phyloP scores from a whole-genome alignment of 2,113 vertebrate species.

The Sapajus apella region DNA sequence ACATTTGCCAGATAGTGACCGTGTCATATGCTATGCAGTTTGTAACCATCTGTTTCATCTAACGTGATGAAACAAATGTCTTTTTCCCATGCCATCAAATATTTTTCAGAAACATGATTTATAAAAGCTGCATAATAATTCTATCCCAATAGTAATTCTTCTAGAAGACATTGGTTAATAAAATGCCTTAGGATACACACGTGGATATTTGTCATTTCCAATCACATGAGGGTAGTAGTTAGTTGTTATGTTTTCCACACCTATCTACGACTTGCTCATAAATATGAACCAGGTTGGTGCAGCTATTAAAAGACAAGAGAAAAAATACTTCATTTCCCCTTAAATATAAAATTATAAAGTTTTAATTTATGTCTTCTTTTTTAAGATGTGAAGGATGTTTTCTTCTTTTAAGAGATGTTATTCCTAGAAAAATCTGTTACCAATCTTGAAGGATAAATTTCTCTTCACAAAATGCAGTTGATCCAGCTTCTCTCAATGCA shows the following conservation, averaged over 20 bases:
- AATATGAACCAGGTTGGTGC: not conserved
- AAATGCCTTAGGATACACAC: constrained; percentile 23
- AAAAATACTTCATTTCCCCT: not conserved
- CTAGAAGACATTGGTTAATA: constrained; percentile 24
- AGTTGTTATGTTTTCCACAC: not conserved
- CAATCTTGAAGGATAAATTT: constrained; percentile 47
- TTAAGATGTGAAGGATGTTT: not conserved
- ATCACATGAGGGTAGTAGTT: not conserved
- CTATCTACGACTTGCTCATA: not conserved
- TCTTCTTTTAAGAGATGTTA: not conserved
- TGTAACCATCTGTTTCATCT: not conserved
- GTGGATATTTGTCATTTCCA: constrained; percentile 24
- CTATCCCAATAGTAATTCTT: not conserved
- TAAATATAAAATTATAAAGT: not conserved
- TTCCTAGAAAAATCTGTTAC: not conserved
- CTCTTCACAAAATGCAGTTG: not conserved
- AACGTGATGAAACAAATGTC: not conserved
- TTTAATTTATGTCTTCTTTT: not conserved
- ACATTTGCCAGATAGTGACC: not conserved
- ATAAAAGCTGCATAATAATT: constrained; percentile 19
- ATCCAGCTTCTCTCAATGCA: not conserved
- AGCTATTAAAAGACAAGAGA: not conserved
- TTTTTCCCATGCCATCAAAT: constrained; percentile 13
- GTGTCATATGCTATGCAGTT: not conserved
- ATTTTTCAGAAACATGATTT: constrained; percentile 33